phyloP scores from a whole-genome alignment of 2,113 vertebrate genomes.

The Stercorarius parasiticus region DNA sequence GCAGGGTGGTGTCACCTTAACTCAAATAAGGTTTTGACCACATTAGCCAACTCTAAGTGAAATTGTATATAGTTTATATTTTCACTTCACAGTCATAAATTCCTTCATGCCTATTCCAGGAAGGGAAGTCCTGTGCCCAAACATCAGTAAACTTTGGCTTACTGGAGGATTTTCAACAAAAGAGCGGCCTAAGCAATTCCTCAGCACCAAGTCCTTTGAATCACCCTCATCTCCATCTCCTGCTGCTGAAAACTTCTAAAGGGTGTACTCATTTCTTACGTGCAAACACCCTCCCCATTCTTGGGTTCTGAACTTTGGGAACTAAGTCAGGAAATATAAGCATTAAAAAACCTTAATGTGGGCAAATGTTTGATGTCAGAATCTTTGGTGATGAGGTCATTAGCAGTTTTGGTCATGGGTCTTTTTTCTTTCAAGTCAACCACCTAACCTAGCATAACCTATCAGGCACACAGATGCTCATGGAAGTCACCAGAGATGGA shows the following conservation, averaged over 20 bases:
- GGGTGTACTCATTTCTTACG: not conserved
- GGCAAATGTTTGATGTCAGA: not conserved
- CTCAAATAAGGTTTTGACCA: not conserved
- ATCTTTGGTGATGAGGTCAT: not conserved
- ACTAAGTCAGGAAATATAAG: not conserved
- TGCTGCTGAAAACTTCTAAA: not conserved
- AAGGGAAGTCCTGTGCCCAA: not conserved
- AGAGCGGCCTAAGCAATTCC: not conserved
- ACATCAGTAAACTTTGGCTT: not conserved
- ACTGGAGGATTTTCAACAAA: not conserved
- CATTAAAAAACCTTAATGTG: not conserved
- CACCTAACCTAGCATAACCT: not conserved
- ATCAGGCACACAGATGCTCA: not conserved
- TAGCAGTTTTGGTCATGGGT: not conserved
- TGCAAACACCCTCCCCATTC: not conserved
- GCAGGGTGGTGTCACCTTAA: not conserved
- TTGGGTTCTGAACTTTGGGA: not conserved
- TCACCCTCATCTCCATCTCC: not conserved
- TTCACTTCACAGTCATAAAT: not conserved
- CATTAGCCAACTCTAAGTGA: not conserved
- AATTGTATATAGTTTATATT: not conserved
- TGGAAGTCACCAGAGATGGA: not conserved
- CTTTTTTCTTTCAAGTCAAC: not conserved
- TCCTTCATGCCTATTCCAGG: not conserved
- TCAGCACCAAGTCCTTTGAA: not conserved